Conservation (phyloP, 2,797 vertebrate genomes). For the Chaunax sp. region DNA sequence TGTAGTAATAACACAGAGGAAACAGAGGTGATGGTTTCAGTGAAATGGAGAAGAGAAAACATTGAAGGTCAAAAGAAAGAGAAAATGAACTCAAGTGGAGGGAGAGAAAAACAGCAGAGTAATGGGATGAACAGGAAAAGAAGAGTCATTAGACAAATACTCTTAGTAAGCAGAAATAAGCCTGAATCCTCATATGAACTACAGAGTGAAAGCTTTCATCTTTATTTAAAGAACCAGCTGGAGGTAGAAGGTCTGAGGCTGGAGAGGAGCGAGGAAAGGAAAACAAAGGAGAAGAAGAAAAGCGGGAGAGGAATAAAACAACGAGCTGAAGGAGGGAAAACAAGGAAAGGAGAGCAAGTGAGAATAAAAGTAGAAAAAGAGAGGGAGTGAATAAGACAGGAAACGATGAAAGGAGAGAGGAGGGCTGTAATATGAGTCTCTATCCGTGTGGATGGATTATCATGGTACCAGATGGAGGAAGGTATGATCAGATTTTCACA, state of each 20-base stretch:
- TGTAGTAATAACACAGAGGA: background rate
- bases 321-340: background rate
- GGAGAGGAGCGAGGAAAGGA: background rate
- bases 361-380: no score
- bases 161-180: slow-evolving; percentile 22
- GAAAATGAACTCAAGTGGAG: background rate
- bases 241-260: slow-evolving; percentile 13
- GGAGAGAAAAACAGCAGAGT: background rate
- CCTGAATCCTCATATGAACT: background rate
- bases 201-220: slow-evolving; percentile 13
- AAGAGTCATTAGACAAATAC: slow-evolving; percentile 26
- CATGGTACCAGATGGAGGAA: no score
- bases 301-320: no score
- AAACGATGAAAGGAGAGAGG: background rate
- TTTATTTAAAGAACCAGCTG: slow-evolving; percentile 35
- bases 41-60: background rate
- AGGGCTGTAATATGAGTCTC: no score
- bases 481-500: no score
- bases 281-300: background rate
- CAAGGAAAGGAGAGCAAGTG: background rate
- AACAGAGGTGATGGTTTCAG: background rate
- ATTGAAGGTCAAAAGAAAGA: background rate
- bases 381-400: background rate
- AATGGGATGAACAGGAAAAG: slow-evolving; percentile 13
- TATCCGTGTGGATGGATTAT: no score